Base-by-base conservation (phyloP, 2,888 invertebrate species). In the Sinentomon sp. region DNA sequence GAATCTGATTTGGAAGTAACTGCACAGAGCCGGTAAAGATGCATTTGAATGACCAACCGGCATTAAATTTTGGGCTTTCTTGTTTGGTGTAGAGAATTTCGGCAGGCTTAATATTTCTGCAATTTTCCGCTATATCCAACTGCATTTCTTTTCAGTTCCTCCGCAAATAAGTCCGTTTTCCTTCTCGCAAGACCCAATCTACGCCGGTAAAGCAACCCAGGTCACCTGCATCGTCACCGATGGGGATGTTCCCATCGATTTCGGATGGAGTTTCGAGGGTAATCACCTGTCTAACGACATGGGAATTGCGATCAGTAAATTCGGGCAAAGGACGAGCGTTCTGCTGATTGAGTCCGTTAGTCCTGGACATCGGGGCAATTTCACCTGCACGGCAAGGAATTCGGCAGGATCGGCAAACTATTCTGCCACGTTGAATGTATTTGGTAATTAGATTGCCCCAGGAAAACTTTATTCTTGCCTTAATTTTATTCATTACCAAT, bases 321-420 rank as follows among this genome's bases (percentile, higher is more conserved):
- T 61, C 42, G 60, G 62, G 40, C 54, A 56, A 33, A 62, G 68
- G 44, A 66, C 66, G 45, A 67, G 66, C 42, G 59, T 66, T 46
- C 61, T 72, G 43, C 64, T 62, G 42, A 68, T 72, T 40, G 64
- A 66, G 41, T 61, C 68, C 12, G 62, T 71, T 28, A 63, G 64
- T 35, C 66, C 65, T 27, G 59, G 61, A 35, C 72, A 75, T 50
- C 66, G 67, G 41, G 75, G 75, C 36, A 61, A 66, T 49, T 77
- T 73, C 48, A 72, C 70, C 25, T 77, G 77, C 49, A 61, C 65
- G 34, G 76, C 73, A 17, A 61, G 59, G 42, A 76, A 76, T 54
- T 58, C 54, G 47, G 75, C 71, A 26, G 76, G 75, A 41, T 59
- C 57, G 44, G 61, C 64, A 42, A 66, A 64, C 52, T 64, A 66